phyloP scores from a whole-genome alignment of 2,888 invertebrate species.

The Bombyx huttoni region DNA sequence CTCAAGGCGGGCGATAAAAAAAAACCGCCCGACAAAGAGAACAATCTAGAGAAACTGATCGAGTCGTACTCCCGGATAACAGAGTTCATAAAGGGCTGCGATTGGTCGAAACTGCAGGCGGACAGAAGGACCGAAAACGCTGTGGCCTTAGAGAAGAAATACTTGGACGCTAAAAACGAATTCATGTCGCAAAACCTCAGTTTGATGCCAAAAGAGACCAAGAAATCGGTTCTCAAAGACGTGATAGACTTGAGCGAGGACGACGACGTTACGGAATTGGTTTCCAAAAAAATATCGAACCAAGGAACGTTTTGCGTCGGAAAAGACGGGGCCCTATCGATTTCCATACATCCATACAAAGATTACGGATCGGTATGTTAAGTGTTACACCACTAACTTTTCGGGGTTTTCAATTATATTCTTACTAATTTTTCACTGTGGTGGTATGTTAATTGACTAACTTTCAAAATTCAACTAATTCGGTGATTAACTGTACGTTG shows the following conservation, averaged over 20 bases:
- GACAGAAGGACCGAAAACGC: constrained; percentile 44
- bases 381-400: background rate
- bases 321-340: constrained; percentile 58
- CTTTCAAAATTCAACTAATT: background rate
- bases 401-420: constrained; percentile 14
- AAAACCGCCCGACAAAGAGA: constrained; percentile 39
- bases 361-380: constrained; percentile 46
- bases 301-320: constrained; percentile 53
- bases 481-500: background rate
- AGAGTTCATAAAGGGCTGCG: constrained; percentile 64
- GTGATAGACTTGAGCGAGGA: constrained; percentile 58
- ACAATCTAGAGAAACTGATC: constrained; percentile 51
- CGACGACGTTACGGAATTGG: constrained; percentile 44
- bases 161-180: constrained; percentile 62
- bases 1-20: constrained; percentile 30
- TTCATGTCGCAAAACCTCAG: constrained; percentile 61
- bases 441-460: background rate
- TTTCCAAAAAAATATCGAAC: constrained; percentile 37
- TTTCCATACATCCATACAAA: constrained; percentile 49
- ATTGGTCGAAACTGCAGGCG: constrained; percentile 50
- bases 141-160: constrained; percentile 51
- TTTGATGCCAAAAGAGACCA: constrained; percentile 51
- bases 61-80: constrained; percentile 61
- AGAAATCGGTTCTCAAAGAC: constrained; percentile 43
- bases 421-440: constrained; percentile 13